Percentiles rank a stretch among this genome's conserved stretches.
Conservation (phyloP, 2,888 invertebrate genomes). For the Carcina quercana region DNA sequence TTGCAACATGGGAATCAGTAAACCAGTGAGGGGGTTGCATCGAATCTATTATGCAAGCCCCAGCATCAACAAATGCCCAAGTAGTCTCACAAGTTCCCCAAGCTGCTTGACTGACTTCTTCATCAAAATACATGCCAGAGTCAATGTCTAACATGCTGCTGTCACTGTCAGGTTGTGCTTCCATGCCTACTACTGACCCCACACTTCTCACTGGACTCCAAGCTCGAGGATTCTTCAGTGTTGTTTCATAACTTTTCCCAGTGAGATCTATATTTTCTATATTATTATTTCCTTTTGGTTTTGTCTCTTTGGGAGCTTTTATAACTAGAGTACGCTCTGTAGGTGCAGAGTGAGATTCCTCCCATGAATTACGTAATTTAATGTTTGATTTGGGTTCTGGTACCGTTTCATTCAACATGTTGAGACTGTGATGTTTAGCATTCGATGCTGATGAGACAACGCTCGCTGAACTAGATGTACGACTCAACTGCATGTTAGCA, state of each 20-base stretch:
- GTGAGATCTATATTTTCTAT: slow-evolving; percentile 69
- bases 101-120: slow-evolving; percentile 81
- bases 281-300: slow-evolving; percentile 44
- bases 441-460: slow-evolving; percentile 77
- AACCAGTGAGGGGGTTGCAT: slow-evolving; percentile 86
- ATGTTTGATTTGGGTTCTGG: slow-evolving; percentile 66
- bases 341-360: slow-evolving; percentile 84
- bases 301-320: slow-evolving; percentile 49
- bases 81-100: slow-evolving; percentile 88
- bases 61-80: slow-evolving; percentile 88
- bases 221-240: slow-evolving; percentile 85
- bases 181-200: slow-evolving; percentile 87
- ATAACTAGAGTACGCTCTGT: slow-evolving; percentile 80
- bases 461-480: slow-evolving; percentile 87
- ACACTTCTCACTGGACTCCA: slow-evolving; percentile 93
- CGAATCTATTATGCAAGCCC: slow-evolving; percentile 85
- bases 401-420: slow-evolving; percentile 49
- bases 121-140: slow-evolving; percentile 87
- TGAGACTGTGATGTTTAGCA: slow-evolving; percentile 81
- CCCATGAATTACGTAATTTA: slow-evolving; percentile 76
- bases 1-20: slow-evolving; percentile 73
- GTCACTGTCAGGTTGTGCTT: slow-evolving; percentile 90
- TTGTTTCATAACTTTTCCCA: slow-evolving; percentile 81
- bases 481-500: slow-evolving; percentile 86
- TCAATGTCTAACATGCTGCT: slow-evolving; percentile 87